These are phyloP conservation scores for Pteronura brasiliensis DNA, from an alignment of 2,113 vertebrate species.

Conservation along the genomic window DNA sequence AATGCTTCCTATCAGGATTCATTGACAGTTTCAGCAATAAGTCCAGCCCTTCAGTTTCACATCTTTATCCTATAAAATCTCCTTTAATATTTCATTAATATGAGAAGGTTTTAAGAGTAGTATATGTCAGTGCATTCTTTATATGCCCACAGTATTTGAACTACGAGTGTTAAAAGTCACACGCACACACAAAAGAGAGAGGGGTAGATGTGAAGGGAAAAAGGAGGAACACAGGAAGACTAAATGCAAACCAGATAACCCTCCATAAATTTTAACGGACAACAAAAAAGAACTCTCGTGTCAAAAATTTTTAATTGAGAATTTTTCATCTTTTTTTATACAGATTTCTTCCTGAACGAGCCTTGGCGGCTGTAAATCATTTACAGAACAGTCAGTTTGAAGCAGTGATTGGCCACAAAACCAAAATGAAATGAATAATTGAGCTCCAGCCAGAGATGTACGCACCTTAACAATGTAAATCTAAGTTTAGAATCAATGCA, in stretches of 20 bases:
- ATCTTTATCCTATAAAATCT: background rate
- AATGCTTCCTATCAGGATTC: background rate
- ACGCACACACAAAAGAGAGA: background rate
- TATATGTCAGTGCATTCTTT: background rate
- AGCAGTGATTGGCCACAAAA: constrained; percentile 59
- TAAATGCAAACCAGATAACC: background rate
- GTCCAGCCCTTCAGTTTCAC: background rate
- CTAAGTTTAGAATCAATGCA: background rate
- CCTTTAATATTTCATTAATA: background rate
- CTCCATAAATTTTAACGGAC: background rate
- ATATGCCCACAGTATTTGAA: background rate
- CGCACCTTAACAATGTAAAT: background rate
- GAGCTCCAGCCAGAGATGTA: background rate
- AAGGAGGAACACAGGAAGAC: background rate
- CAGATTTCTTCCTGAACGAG: constrained; percentile 68
- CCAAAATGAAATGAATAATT: constrained; percentile 57
- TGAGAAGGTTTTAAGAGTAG: background rate
- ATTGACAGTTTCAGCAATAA: background rate
- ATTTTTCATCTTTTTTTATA: background rate
- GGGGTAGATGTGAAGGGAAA: background rate
- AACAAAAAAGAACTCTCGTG: background rate
- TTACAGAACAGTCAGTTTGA: constrained; percentile 58
- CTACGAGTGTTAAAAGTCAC: background rate
- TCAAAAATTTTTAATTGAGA: constrained; percentile 11
- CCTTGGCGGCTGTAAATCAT: constrained; percentile 17